phyloP scores from a whole-genome alignment of 1,140 invertebrate genomes.

The Drosophila arizonae region DNA sequence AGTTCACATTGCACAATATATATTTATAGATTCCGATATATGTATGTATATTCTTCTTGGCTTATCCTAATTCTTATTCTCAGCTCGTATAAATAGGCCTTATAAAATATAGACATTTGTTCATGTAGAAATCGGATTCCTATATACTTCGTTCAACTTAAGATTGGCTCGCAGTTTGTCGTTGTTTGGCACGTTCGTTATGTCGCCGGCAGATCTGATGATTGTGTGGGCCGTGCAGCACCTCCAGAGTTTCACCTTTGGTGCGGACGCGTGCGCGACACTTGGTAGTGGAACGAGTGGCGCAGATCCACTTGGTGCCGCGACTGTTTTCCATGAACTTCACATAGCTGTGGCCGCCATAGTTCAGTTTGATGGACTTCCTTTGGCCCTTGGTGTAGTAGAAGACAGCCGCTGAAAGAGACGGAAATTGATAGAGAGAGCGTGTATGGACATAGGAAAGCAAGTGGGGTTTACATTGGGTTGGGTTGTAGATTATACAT shows the following conservation, averaged over 20 bases:
- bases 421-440: constrained; percentile 1
- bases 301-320: constrained; percentile 78
- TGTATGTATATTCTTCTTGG: no score
- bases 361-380: constrained; percentile 73
- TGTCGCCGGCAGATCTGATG: constrained; percentile 26
- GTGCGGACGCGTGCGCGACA: constrained; percentile 73
- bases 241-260: constrained; percentile 56
- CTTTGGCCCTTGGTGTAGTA: constrained; percentile 74
- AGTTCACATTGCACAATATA: no score
- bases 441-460: not conserved
- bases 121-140: not conserved
- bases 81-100: no score
- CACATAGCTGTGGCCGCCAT: constrained; percentile 65
- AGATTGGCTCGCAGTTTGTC: not conserved
- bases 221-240: constrained; percentile 65
- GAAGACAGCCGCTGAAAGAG: constrained; percentile 49
- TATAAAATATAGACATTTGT: not conserved
- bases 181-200: not conserved
- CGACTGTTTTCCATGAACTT: constrained; percentile 77
- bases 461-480: no score
- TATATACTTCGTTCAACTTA: not conserved
- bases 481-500: no score
- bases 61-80: no score
- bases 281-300: constrained; percentile 75
- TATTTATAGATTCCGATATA: no score